Evolutionary conservation across 2,797 vertebrate species (phyloP), one percentile per base, ranked within the genome.

Genomic region (Moxostoma hubbsi): DNA sequence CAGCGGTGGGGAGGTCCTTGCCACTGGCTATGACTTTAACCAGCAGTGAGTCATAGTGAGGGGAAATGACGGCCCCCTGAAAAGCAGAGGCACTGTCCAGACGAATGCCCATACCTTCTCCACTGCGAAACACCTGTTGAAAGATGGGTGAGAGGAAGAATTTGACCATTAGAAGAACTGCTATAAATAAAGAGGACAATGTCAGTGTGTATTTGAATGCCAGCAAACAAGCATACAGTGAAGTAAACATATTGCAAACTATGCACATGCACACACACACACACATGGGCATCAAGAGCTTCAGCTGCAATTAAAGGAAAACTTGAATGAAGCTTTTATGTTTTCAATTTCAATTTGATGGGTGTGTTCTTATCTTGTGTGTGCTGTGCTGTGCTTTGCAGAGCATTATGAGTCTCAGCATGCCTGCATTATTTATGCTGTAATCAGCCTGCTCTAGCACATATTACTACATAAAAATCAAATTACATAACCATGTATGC

Each of bases 1-100:
- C 93, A 0, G 97, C 97, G 0, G 93, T 93, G 5, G 93, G 92
- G 82, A 97, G 94, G 90, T 98, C 96, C 58, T 96, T 97, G 47
- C 95, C 96, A 0, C 97, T 97, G 77, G 97, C 93, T 11, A 98
- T 96, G 89, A 98, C 97, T 83, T 98, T 98, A n/a, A 98, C 97
- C 83, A 98, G 90, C 80, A 98, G 92, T 0, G 97, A 98, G 90
- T 98, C 97, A 1, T 98, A 98, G 83, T 98, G 97, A 0, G 97
- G 97, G 0, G 97, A 98, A 82, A 98, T 97, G 82, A 98, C n/a
- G 0, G 97, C 97, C 0, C 97, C 97, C 87, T 97, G 97, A 90
- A 97, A 98, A 4, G 97, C 97, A 0, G 97, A 98, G 11, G 97
- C 96, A 0, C 95, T 97, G 90, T 98, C 97, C 91, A 98, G 91